phyloP scores from a whole-genome alignment of 2,113 vertebrate genomes.

The Perca schrenkii region DNA sequence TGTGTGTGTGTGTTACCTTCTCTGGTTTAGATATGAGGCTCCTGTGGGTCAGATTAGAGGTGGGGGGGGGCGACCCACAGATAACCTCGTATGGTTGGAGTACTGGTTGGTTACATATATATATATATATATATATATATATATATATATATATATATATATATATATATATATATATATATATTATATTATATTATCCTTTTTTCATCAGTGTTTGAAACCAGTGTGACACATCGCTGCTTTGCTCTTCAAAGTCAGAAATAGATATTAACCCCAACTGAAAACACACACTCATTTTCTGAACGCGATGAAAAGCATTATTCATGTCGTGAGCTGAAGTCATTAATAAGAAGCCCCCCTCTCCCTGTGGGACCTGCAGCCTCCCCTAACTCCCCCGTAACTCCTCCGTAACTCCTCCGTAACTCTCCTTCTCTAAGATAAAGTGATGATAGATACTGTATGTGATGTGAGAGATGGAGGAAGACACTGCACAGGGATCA shows the following conservation, averaged over 20 bases:
- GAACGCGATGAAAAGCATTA: slow-evolving; percentile 56
- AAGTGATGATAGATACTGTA: slow-evolving; percentile 13
- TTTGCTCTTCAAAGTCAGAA: slow-evolving; percentile 47
- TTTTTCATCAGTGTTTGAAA: slow-evolving; percentile 14
- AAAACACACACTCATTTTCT: slow-evolving; percentile 19
- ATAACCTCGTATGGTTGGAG: too few species aligned
- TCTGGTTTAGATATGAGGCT: too few species aligned
- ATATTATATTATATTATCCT: too few species aligned
- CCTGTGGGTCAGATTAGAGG: too few species aligned
- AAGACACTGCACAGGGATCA: slow-evolving; percentile 62
- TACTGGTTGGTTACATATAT: too few species aligned
- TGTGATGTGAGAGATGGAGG: too few species aligned
- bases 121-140: too few species aligned
- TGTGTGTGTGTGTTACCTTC: too few species aligned
- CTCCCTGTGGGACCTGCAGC: slow-evolving; percentile 19
- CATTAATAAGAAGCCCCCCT: not conserved
- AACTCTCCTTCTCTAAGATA: slow-evolving; percentile 18
- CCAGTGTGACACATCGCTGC: slow-evolving; percentile 1
- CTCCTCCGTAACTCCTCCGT: slow-evolving; percentile 32
- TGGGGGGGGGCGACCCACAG: too few species aligned
- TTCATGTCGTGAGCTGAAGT: slow-evolving; percentile 44
- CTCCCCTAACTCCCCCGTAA: too few species aligned
- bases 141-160: too few species aligned
- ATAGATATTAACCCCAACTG: slow-evolving; percentile 15
- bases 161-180: too few species aligned